A percentile compares a stretch with the other conserved stretches of the same genome.
Evolutionary conservation across 2,888 invertebrate species (phyloP).

Genomic region (Sarcophaga rosellei): DNA sequence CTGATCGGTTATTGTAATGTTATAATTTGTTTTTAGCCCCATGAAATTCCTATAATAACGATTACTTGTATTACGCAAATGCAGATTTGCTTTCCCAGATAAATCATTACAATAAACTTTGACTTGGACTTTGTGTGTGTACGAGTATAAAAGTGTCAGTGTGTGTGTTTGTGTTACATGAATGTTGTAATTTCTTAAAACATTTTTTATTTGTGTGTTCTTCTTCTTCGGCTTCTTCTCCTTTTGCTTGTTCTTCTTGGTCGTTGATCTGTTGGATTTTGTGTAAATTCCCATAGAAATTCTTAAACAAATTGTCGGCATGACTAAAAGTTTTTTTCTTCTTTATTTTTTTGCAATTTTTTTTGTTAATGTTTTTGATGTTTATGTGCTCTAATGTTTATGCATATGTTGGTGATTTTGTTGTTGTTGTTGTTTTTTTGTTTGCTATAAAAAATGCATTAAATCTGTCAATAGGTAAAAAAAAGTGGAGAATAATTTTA

Average conservation of each 20-base stretch:
- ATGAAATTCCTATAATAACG: slow-evolving; percentile 21
- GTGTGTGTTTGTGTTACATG: neutral
- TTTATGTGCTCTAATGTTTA: slow-evolving; percentile 50
- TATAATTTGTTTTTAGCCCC: slow-evolving; percentile 20
- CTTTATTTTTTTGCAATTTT: neutral
- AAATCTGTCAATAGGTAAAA: slow-evolving; percentile 61
- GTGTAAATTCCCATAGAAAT: slow-evolving; percentile 62
- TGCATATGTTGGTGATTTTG: slow-evolving; percentile 27
- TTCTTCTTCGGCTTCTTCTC: neutral
- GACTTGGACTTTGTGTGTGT: neutral
- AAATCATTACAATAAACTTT: slow-evolving; percentile 35
- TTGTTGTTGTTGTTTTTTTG: slow-evolving; percentile 4
- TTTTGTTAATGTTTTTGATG: slow-evolving; percentile 19
- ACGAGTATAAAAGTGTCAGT: neutral
- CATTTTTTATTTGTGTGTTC: slow-evolving; percentile 4
- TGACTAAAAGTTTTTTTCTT: slow-evolving; percentile 55
- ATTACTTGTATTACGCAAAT: slow-evolving; percentile 63
- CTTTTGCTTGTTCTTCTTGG: slow-evolving; percentile 1
- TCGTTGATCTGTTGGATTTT: neutral
- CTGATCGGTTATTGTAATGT: neutral
- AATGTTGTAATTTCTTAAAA: slow-evolving; percentile 56
- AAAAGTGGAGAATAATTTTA: slow-evolving; percentile 40
- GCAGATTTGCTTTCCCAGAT: slow-evolving; percentile 53
- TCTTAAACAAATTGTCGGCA: slow-evolving; percentile 66
- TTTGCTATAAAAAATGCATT: slow-evolving; percentile 60